These are phyloP conservation scores for Eriosoma lanigerum DNA, from an alignment of 1,140 invertebrate species.

Conservation along the genomic window DNA sequence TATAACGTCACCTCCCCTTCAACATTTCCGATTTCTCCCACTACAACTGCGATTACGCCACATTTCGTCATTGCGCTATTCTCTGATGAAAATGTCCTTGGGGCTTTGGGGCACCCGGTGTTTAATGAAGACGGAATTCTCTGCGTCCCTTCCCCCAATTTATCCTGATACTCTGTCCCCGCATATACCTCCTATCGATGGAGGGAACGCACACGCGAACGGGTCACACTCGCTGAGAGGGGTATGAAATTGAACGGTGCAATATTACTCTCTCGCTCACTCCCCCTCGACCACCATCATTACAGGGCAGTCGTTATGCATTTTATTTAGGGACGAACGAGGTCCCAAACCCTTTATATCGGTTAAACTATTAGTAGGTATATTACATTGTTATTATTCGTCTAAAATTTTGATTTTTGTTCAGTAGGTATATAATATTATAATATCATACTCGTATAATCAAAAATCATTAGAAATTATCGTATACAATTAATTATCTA, in stretches of 20 bases:
- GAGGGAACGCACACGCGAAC: neutral
- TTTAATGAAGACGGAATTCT: constrained; percentile 30
- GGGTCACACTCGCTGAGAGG: neutral
- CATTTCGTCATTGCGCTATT: no score
- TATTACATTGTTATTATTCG: no score
- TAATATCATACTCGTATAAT: no score
- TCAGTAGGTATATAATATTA: no score
- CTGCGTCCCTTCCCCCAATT: neutral
- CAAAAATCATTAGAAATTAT: no score
- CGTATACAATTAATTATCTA: no score
- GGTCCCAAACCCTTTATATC: no score
- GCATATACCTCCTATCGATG: neutral
- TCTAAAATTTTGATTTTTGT: no score
- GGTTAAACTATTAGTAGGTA: no score
- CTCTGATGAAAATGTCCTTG: constrained; percentile 31
- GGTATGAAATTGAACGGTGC: constrained; percentile 8
- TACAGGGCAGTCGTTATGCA: no score
- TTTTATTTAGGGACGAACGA: no score
- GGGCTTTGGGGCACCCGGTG: constrained; percentile 1
- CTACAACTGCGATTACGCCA: neutral
- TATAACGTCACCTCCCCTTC: neutral
- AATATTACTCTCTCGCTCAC: neutral
- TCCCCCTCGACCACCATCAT: no score
- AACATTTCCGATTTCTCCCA: neutral
- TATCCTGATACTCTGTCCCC: neutral